phyloP scores from a whole-genome alignment of 2,888 invertebrate species.

The Digitonthophagus gazella region DNA sequence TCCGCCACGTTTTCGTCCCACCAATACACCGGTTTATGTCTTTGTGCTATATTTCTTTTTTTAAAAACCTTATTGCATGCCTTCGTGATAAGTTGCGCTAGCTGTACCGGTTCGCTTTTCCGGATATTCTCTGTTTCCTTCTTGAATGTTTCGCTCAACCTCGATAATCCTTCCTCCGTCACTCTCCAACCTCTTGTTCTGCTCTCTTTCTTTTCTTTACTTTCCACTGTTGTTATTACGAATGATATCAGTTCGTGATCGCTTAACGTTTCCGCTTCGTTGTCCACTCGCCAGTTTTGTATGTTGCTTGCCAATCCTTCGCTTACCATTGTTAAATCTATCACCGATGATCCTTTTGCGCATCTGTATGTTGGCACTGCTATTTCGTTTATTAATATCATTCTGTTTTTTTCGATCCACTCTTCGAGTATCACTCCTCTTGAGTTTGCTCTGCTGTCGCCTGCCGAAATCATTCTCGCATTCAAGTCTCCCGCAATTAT shows the following conservation, averaged over 20 bases:
- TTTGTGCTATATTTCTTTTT: neutral
- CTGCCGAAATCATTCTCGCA: too few relatives aligned
- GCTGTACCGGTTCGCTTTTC: too few relatives aligned
- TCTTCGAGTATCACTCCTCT: too few relatives aligned
- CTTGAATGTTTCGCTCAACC: too few relatives aligned
- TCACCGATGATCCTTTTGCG: neutral
- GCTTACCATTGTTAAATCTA: slow-evolving; percentile 13
- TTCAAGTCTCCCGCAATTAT: slow-evolving; percentile 22
- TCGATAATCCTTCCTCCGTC: too few relatives aligned
- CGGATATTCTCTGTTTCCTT: too few relatives aligned
- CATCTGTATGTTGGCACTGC: slow-evolving; percentile 1
- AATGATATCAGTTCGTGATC: neutral
- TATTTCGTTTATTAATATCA: neutral
- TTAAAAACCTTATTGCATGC: neutral
- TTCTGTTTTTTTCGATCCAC: neutral
- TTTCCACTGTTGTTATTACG: too few relatives aligned
- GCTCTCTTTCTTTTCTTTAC: too few relatives aligned
- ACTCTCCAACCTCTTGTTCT: too few relatives aligned
- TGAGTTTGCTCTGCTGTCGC: too few relatives aligned
- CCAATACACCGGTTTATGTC: neutral
- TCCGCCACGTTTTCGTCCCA: neutral
- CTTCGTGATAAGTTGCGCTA: neutral
- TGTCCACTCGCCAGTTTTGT: neutral
- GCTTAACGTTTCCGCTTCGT: neutral
- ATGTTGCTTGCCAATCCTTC: neutral